A percentile compares a stretch with the other conserved stretches of the same genome.
Evolutionary conservation across 2,888 invertebrate species (phyloP).

Genomic region (Zeuzera pyrina): DNA sequence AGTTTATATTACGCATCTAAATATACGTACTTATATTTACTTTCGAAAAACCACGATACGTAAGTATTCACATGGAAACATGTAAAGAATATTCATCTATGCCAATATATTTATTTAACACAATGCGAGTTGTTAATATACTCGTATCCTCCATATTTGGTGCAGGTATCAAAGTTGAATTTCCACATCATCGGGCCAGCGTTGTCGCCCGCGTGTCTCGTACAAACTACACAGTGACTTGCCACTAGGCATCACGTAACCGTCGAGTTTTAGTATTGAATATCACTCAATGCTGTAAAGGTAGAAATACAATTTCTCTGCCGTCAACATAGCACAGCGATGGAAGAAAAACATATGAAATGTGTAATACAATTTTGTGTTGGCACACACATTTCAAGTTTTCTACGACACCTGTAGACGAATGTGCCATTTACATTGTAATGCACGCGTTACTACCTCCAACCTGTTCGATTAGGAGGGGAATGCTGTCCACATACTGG

Average conservation of each 20-base stretch:
- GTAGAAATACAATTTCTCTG: not conserved
- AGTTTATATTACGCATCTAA: too few species aligned
- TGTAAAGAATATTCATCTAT: too few species aligned
- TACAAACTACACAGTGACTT: slow-evolving; percentile 46
- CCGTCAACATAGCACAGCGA: slow-evolving; percentile 22
- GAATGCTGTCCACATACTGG: slow-evolving; percentile 51
- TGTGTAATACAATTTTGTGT: slow-evolving; percentile 32
- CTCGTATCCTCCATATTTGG: too few species aligned
- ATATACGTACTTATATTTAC: too few species aligned
- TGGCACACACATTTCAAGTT: slow-evolving; percentile 43
- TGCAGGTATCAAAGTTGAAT: too few species aligned
- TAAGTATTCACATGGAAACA: too few species aligned
- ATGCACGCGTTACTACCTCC: slow-evolving; percentile 51
- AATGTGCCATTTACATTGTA: slow-evolving; percentile 69
- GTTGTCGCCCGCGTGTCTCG: slow-evolving; percentile 61
- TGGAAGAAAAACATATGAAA: slow-evolving; percentile 32
- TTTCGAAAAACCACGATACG: too few species aligned
- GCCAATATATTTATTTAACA: too few species aligned
- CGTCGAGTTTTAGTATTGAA: not conserved
- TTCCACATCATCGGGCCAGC: slow-evolving; percentile 41
- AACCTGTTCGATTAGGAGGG: slow-evolving; percentile 63
- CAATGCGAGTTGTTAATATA: too few species aligned
- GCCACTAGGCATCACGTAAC: slow-evolving; percentile 20
- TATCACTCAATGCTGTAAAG: not conserved
- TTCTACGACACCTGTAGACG: slow-evolving; percentile 59